Evolutionary conservation across 2,888 invertebrate genomes (phyloP).

Genomic region (Parthenolecanium corni): DNA sequence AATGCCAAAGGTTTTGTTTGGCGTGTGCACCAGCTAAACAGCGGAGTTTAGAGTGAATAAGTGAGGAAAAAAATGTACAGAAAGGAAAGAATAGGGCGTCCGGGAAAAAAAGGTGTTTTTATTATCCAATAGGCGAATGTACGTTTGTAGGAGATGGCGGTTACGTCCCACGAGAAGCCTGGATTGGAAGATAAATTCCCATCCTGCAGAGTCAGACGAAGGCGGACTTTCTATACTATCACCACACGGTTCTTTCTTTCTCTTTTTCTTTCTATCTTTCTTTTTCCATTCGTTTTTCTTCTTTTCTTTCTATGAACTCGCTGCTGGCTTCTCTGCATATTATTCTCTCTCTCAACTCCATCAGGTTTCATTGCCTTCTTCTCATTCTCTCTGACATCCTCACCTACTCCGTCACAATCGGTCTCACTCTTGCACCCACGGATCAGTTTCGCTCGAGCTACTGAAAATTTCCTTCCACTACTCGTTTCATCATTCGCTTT

Average conservation of each 20-base stretch:
- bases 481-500: background rate
- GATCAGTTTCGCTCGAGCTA: background rate
- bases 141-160: conserved; percentile 20
- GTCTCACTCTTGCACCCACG: background rate
- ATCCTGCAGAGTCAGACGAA: conserved; percentile 24
- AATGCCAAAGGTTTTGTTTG: background rate
- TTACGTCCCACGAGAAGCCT: conserved; percentile 25
- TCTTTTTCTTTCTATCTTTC: conserved; percentile 7
- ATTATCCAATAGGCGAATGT: conserved; percentile 27
- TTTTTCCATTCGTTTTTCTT: background rate
- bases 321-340: background rate
- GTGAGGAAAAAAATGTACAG: background rate
- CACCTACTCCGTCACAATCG: background rate
- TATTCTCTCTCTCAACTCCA: too few relatives aligned
- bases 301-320: background rate
- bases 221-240: conserved; percentile 28
- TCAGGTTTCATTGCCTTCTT: background rate
- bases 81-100: conserved; percentile 13
- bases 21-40: background rate
- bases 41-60: background rate
- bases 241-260: conserved; percentile 5
- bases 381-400: background rate
- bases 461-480: background rate
- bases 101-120: conserved; percentile 13
- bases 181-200: conserved; percentile 29